These are phyloP conservation scores for Epistrophella euchroma DNA, from an alignment of 2,888 invertebrate species.

Conservation along the genomic window DNA sequence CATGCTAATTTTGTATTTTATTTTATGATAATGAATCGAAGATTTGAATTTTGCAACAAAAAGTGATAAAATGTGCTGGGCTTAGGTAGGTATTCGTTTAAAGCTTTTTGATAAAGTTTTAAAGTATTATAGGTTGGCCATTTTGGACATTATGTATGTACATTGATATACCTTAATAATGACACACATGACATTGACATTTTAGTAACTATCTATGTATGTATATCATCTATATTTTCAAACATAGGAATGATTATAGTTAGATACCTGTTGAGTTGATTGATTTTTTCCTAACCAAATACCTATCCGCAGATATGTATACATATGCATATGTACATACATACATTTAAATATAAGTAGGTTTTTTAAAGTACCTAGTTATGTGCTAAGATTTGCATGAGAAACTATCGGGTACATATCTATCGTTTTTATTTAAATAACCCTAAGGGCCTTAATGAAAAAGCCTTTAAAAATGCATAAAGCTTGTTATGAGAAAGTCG, in stretches of 20 bases:
- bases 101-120: conserved; percentile 25
- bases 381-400: too few relatives aligned
- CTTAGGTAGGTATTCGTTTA: background rate
- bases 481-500: too few relatives aligned
- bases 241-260: conserved; percentile 27
- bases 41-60: conserved; percentile 35
- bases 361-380: too few relatives aligned
- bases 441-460: too few relatives aligned
- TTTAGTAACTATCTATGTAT: background rate
- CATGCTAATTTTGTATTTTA: conserved; percentile 39
- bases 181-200: conserved; percentile 21
- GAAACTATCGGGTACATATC: too few relatives aligned
- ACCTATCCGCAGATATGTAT: background rate
- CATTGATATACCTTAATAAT: background rate
- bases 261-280: conserved; percentile 62
- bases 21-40: conserved; percentile 45
- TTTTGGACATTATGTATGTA: background rate
- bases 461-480: too few relatives aligned
- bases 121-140: background rate
- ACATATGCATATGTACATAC: too few relatives aligned
- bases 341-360: too few relatives aligned
- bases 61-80: conserved; percentile 18
- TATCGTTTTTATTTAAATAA: too few relatives aligned
- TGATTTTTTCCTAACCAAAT: conserved; percentile 7
- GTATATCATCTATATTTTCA: conserved; percentile 10